These are phyloP conservation scores for Bombyx huttoni DNA, from an alignment of 2,888 invertebrate genomes.

Conservation along the genomic window DNA sequence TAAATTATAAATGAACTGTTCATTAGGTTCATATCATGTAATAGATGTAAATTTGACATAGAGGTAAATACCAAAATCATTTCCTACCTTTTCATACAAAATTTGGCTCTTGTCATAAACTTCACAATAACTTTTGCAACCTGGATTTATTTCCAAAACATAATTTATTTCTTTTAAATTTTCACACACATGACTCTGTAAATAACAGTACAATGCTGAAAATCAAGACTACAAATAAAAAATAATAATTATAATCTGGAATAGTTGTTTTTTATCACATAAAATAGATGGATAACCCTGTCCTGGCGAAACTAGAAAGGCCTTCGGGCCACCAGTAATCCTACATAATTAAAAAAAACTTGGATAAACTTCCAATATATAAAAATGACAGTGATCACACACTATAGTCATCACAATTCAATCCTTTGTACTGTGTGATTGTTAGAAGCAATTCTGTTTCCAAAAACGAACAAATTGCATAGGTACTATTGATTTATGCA, in stretches of 20 bases:
- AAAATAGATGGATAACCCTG: background rate
- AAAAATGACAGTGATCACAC: too few species aligned
- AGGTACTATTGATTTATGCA: too few species aligned
- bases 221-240: background rate
- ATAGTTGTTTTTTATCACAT: background rate
- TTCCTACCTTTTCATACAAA: slow-evolving; percentile 79
- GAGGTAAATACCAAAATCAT: background rate
- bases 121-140: slow-evolving; percentile 76
- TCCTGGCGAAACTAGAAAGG: too few species aligned
- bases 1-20: too few species aligned
- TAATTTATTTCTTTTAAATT: slow-evolving; percentile 79
- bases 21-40: too few species aligned
- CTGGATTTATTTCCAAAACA: slow-evolving; percentile 73
- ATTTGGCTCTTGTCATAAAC: slow-evolving; percentile 84
- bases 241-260: background rate
- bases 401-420: too few species aligned
- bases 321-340: too few species aligned
- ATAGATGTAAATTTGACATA: background rate
- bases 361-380: too few species aligned
- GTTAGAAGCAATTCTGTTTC: too few species aligned
- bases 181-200: slow-evolving; percentile 89
- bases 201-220: background rate
- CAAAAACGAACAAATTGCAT: too few species aligned
- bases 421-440: too few species aligned
- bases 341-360: too few species aligned